Evolutionary conservation across 2,888 invertebrate species (phyloP).

Genomic region (Cephus sareptanus): DNA sequence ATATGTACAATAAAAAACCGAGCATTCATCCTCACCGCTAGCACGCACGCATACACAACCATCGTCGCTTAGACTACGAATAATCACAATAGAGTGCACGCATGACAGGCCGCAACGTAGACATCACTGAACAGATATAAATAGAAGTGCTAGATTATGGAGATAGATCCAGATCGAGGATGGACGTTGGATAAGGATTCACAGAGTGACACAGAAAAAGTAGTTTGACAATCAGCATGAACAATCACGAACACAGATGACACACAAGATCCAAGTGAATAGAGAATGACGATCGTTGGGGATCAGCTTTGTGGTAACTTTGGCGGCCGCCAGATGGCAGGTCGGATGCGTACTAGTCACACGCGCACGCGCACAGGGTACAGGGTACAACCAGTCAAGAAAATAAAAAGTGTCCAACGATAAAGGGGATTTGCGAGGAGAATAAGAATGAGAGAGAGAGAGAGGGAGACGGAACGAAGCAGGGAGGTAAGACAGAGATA

Average conservation of each 20-base stretch:
- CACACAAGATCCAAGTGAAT: conserved; percentile 24
- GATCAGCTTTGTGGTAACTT: too few species aligned
- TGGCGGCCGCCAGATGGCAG: too few species aligned
- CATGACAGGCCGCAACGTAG: conserved; percentile 1
- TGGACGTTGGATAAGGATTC: conserved; percentile 23
- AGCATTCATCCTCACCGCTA: background rate
- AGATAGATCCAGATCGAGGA: background rate
- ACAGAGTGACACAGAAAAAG: conserved; percentile 12
- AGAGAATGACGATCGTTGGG: conserved; percentile 3
- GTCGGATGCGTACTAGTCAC: background rate
- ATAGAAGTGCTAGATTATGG: background rate
- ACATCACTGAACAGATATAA: background rate
- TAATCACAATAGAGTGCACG: background rate
- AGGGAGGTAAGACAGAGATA: conserved; percentile 6
- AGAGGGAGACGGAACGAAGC: background rate
- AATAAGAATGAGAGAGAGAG: background rate
- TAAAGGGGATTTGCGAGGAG: conserved; percentile 11
- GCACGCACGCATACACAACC: background rate
- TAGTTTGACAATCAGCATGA: conserved; percentile 14
- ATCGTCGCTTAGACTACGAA: background rate
- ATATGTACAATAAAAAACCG: too few species aligned
- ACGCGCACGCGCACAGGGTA: conserved; percentile 15
- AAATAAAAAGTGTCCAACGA: background rate
- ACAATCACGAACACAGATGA: conserved; percentile 49
- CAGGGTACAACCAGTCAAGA: too few species aligned